Conservation (phyloP, 2,113 vertebrate genomes). For the Struthidea cinerea region DNA sequence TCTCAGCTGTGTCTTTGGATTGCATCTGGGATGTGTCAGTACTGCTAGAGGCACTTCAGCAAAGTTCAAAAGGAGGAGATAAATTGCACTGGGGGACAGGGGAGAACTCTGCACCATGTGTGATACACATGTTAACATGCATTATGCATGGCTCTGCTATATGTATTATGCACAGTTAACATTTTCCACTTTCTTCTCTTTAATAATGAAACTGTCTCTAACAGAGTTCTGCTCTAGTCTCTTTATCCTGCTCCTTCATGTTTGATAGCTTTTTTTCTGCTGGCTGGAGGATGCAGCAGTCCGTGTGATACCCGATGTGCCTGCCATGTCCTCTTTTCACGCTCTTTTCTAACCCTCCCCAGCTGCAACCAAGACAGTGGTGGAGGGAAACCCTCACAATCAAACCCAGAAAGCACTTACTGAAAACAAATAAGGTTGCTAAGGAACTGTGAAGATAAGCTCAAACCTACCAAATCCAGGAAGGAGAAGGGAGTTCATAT, state of each 20-base stretch:
- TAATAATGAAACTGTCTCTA: background rate
- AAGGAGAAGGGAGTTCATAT: background rate
- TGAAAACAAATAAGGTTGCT: constrained; percentile 41
- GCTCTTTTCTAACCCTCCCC: background rate
- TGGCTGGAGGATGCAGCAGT: background rate
- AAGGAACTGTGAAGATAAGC: constrained; percentile 8
- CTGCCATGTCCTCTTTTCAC: background rate
- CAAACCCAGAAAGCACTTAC: background rate
- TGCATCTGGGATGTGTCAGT: background rate
- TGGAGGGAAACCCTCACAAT: background rate
- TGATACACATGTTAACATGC: background rate
- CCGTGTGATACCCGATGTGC: accelerated
- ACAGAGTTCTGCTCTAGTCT: background rate
- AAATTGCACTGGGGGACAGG: background rate
- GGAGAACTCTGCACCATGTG: background rate
- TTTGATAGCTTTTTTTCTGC: background rate
- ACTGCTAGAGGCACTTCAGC: background rate
- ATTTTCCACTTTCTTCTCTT: background rate
- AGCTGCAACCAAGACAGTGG: background rate
- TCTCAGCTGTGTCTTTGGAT: background rate
- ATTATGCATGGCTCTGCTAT: background rate
- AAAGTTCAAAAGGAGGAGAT: background rate
- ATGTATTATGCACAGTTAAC: background rate
- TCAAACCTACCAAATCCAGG: constrained; percentile 6
- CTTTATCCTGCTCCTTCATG: background rate